phyloP scores from a whole-genome alignment of 2,888 invertebrate species.

The Prosopocoilus inquinatus region DNA sequence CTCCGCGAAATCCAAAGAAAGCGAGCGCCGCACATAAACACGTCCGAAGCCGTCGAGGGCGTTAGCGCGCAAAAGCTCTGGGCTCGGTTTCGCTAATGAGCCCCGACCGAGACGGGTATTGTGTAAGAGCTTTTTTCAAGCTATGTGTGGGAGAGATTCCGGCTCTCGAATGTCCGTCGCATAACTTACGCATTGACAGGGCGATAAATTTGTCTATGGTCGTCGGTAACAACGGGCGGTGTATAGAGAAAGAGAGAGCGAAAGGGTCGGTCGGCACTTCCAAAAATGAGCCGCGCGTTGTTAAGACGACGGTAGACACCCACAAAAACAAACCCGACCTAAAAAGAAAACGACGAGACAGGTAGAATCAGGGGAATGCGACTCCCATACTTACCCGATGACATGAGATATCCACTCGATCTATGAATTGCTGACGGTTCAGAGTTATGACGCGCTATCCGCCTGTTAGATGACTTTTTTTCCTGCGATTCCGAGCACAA shows the following conservation, averaged over 20 bases:
- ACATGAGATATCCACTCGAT: not conserved
- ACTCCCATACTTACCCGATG: not conserved
- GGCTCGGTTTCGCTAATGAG: slow-evolving; percentile 25
- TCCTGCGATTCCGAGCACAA: not conserved
- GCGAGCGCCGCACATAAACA: slow-evolving; percentile 10
- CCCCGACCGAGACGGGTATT: slow-evolving; percentile 23
- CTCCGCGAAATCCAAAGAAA: too few relatives aligned
- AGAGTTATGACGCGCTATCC: slow-evolving; percentile 41
- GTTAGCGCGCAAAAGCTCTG: slow-evolving; percentile 5
- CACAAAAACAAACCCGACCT: slow-evolving; percentile 28
- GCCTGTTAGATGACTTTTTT: slow-evolving; percentile 41
- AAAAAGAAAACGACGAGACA: slow-evolving; percentile 17
- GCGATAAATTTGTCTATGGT: slow-evolving; percentile 45
- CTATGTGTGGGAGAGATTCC: slow-evolving; percentile 40
- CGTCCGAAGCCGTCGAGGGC: slow-evolving; percentile 15
- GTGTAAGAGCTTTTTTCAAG: slow-evolving; percentile 25
- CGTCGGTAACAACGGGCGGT: slow-evolving; percentile 36
- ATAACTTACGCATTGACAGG: slow-evolving; percentile 42
- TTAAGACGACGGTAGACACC: slow-evolving; percentile 30
- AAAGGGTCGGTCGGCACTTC: slow-evolving; percentile 18
- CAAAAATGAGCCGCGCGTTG: slow-evolving; percentile 37
- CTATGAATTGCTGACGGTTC: slow-evolving; percentile 19
- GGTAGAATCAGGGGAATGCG: slow-evolving; percentile 2
- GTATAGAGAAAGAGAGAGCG: slow-evolving; percentile 17
- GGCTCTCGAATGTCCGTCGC: slow-evolving; percentile 36